Evolutionary conservation across 2,888 invertebrate species (phyloP).

Genomic region (Andrena trimmerana): DNA sequence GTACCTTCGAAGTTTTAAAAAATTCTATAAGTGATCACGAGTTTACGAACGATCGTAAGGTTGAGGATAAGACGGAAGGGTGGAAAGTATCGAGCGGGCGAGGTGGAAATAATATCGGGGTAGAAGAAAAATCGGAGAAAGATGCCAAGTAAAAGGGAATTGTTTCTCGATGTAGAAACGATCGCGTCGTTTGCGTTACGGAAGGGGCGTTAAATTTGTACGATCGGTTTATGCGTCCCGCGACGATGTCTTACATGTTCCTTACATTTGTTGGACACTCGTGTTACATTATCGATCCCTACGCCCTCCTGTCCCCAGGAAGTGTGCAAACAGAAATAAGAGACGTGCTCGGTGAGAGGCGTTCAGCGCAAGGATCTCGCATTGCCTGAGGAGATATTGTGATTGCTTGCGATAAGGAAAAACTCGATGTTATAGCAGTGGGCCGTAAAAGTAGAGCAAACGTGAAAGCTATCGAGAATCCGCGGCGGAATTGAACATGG

Average conservation of each 20-base stretch:
- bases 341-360: conserved; percentile 15
- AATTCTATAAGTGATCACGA: background rate
- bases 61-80: background rate
- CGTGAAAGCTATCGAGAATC: conserved; percentile 16
- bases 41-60: background rate
- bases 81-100: background rate
- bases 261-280: conserved; percentile 5
- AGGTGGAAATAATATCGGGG: background rate
- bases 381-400: conserved; percentile 54
- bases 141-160: background rate
- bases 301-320: conserved; percentile 5
- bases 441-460: conserved; percentile 17
- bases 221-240: conserved; percentile 4
- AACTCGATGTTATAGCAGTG: conserved; percentile 9
- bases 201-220: conserved; percentile 22
- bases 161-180: conserved; percentile 18
- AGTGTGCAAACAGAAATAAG: conserved; percentile 56
- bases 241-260: background rate
- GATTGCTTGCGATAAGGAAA: conserved; percentile 59
- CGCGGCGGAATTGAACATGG: conserved; percentile 42
- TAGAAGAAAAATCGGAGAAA: conserved; percentile 13
- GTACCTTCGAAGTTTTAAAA: background rate
- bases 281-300: conserved; percentile 50
- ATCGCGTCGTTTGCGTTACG: background rate
- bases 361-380: conserved; percentile 35